A percentile compares a stretch with the other conserved stretches of the same genome.
Conservation (phyloP, 2,888 invertebrate species). For the Odontothrips loti region DNA sequence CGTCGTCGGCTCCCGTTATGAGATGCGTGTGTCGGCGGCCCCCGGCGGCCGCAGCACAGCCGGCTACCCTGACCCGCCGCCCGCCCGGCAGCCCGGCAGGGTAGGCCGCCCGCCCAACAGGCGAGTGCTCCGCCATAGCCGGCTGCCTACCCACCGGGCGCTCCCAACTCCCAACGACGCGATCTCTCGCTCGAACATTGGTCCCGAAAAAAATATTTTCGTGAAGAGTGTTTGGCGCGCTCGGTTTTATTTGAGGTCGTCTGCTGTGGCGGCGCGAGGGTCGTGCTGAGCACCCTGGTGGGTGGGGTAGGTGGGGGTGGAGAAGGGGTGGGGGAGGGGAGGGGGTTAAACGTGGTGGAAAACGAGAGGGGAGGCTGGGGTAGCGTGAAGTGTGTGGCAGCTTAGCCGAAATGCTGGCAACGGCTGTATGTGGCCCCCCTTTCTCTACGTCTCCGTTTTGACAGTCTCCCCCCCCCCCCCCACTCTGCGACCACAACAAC, state of each 20-base stretch:
- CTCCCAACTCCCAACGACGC: neutral
- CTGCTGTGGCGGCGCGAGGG: neutral
- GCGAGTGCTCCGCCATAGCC: neutral
- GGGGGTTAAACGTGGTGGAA: slow-evolving; percentile 17
- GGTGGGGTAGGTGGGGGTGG: neutral
- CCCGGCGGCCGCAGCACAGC: neutral
- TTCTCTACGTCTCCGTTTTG: neutral
- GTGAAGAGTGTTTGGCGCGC: no score
- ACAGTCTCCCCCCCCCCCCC: neutral
- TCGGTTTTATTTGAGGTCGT: no score
- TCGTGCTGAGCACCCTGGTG: neutral
- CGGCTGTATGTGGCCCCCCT: neutral
- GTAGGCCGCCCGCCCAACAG: neutral
- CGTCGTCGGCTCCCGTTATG: neutral
- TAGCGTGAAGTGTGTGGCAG: neutral
- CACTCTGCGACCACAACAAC: neutral
- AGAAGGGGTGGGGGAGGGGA: neutral
- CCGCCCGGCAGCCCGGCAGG: neutral
- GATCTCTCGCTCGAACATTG: no score
- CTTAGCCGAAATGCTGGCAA: neutral
- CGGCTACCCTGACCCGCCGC: neutral
- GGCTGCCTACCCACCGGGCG: neutral
- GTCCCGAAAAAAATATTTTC: no score
- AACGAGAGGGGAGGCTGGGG: neutral
- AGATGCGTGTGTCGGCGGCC: neutral